A percentile compares a stretch with the other conserved stretches of the same genome.
phyloP scores from a whole-genome alignment of 1,140 invertebrate genomes.

The Cydia pomonella region DNA sequence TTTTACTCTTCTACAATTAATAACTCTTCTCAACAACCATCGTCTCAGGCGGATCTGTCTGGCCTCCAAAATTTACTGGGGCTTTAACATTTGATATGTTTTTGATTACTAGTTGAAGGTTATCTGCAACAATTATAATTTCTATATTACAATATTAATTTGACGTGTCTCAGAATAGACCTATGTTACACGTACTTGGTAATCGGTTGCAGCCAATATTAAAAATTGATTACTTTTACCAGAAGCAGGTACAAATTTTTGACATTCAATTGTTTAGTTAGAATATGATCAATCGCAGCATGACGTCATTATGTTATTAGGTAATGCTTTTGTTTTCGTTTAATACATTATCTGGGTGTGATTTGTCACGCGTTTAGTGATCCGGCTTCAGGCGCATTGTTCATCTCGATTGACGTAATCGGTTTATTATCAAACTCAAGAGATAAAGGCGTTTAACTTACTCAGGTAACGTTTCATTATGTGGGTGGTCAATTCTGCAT shows the following conservation, averaged over 20 bases:
- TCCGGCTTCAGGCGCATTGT: constrained; percentile 2
- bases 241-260: constrained; percentile 4
- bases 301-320: constrained; percentile 24
- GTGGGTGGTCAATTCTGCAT: too few species aligned
- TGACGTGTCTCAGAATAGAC: too few species aligned
- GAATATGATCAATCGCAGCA: constrained; percentile 6
- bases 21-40: too few species aligned
- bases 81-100: background rate
- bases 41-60: background rate
- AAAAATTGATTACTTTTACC: background rate
- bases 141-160: background rate
- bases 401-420: constrained; percentile 8
- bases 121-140: background rate
- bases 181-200: background rate
- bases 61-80: background rate
- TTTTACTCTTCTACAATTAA: too few species aligned
- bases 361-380: constrained; percentile 27
- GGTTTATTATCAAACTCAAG: background rate
- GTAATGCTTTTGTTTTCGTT: constrained; percentile 27
- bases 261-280: constrained; percentile 23
- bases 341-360: constrained; percentile 19
- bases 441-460: background rate
- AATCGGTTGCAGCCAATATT: background rate
- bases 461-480: background rate
- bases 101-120: background rate